Base-by-base conservation (phyloP, 2,797 vertebrate genomes). In the Tolypeutes matacus region DNA sequence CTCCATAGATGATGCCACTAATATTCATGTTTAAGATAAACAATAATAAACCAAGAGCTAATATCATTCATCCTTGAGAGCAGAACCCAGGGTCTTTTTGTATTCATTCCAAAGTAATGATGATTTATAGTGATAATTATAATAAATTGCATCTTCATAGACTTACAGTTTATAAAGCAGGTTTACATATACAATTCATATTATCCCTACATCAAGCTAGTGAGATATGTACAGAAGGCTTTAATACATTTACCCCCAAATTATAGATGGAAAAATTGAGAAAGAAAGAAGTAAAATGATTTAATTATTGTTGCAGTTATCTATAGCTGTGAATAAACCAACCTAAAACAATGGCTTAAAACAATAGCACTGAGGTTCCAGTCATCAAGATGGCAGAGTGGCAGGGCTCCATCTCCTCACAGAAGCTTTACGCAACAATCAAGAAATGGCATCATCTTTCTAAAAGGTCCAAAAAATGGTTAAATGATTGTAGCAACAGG, bases 71-170 rank as follows among this genome's bases (percentile, higher is more conserved):
- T 90, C 31, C 73, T 86, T 94, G 64, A 95, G 88, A 93, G 81
- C 60, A 95, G 39, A 23, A 92, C 51, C 21, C 46, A 36, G 15
- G 65, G 27, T 64, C 84, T 95, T 89, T 94, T 86, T 46, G 69
- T 94, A 95, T 96, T 95, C 72, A 39, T 84, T 96, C 49, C 76
- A 91, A 88, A 49, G 72, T 95, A 95, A 96, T 95, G 75, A 95
- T 72, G 49, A 96, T 93, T 86, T 96, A 93, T 84, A 29, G 27
- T 86, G 75, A 89, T 91, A 91, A 95, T 97, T 95, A 95, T 73
- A 95, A 94, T 93, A 95, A 94, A 95, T 96, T 95, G 65, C 13
- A 75, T 36, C n/a, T 88, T 69, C 72, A 95, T 86, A 83, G 73
- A 15, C 60, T 95, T 72, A 69, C 4, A 80, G 70, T 60, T 94